Base-by-base conservation (phyloP, 2,888 invertebrate species). In the Orthonevra nobilis region DNA sequence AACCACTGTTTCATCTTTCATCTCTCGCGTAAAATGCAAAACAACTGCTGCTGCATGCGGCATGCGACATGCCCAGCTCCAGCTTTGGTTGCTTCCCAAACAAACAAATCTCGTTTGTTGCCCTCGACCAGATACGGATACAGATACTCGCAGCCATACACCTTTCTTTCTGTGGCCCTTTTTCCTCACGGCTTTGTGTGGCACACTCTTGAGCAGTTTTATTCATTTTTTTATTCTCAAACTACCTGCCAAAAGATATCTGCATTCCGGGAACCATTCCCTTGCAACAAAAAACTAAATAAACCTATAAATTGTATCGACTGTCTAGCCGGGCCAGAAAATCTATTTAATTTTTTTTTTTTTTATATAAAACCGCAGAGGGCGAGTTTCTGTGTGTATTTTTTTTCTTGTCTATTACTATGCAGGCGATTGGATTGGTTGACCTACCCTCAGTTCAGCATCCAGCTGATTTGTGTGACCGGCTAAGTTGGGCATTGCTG, bases 401-500 rank as follows among this genome's bases (percentile, higher is more conserved):
- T 23, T 23, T 23, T 23, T 23, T 23, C 5, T 23, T 23, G 23
- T 23, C n/a, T n/a, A n/a, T n/a, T 23, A 3, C 23, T 5, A 23
- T 23, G n/a, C 5, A 23, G 23, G 23, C 3, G 23, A n/a, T 38
- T 19, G 9, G 17, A 17, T 10, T 0, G 17, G 38, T 69, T 64
- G 70, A 82, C 90, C 92, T 90, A 96, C 94, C 91, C 92, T 93
- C 85, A 93, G 91, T 85, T 94, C 94, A 58, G 96, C 96, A 85
- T 95, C 94, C 84, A 93, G 91, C 89, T 96, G 96, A 86, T 93
- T 93, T 77, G 91, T 91, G 87, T 96, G 95, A 1, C 94, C 95
- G 89, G 96, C 92, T 77, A 95, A 91, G 90, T 96, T 96, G 52
- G 96, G 96, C 94, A 96, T 94, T 20, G 88, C 92, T 19, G 96